Base-by-base conservation (phyloP, 2,797 vertebrate species). In the Dicrostonyx torquatus region DNA sequence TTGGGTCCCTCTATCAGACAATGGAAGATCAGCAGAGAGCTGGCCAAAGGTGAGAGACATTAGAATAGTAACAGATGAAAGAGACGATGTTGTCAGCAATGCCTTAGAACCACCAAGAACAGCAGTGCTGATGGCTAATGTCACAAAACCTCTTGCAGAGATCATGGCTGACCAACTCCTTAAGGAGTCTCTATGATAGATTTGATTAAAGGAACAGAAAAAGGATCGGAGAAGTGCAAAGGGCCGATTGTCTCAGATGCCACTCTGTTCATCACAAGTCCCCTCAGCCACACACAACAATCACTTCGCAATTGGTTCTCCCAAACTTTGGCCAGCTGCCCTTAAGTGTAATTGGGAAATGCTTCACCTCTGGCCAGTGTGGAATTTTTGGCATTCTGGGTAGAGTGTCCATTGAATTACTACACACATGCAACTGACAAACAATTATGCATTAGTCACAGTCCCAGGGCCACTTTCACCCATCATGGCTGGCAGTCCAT, bases 251-350 rank as follows among this genome's bases (percentile, higher is more conserved):
- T 43, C 73, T 78, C 79, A 37, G 40, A 18, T 50, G 48, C 14
- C 24, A 55, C 53, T 62, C 24, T 72, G 11, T 9, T 6, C 24
- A 34, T 80, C 58, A 43, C 89, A 53, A 79, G 24, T 89, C 11
- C 29, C 43, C 11, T 37, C 31, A 43, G 72, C 37, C 5, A 37
- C n/a, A 48, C 2, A 31, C 45, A 76, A 22, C 37, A 50, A 82
- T 18, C 53, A 11, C 75, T 95, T 72, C 70, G 64, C n/a, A 72
- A 24, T 40, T 24, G 40, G 18, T 40, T 88, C 73, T 48, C 15
- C 45, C 26, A 87, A 78, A 76, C 82, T 90, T 80, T 87, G 84
- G 34, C 34, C 37, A 89, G 34, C 26, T 96, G 62, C 18, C 26
- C 45, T 75, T n/a, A 78, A 37, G n/a, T 43, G 18, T 40, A 66